A percentile compares a stretch with the other conserved stretches of the same genome.
phyloP scores from a whole-genome alignment of 2,888 invertebrate species.

The Eupsilia transversa region DNA sequence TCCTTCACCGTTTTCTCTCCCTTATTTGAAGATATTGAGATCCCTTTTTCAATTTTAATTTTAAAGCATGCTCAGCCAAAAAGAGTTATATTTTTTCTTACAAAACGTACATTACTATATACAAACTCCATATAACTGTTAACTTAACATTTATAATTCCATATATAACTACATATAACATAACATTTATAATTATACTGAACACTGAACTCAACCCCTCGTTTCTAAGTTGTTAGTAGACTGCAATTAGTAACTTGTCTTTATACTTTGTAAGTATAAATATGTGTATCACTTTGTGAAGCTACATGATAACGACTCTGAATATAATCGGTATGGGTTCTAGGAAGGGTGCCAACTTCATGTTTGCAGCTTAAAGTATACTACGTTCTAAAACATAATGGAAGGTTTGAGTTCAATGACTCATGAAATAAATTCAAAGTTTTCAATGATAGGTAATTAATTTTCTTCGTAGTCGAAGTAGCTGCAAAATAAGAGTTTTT shows the following conservation, averaged over 20 bases:
- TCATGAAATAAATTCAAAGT: neutral
- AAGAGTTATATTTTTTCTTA: neutral
- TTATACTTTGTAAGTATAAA: neutral
- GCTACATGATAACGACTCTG: constrained; percentile 4
- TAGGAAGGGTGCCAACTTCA: constrained; percentile 44
- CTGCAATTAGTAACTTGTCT: constrained; percentile 37
- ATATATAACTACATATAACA: too few species aligned
- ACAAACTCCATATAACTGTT: neutral
- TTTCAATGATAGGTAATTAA: neutral
- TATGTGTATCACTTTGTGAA: neutral
- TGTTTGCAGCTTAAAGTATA: constrained; percentile 24
- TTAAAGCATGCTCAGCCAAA: too few species aligned
- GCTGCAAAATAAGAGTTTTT: neutral
- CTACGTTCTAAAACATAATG: neutral
- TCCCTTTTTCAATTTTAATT: neutral
- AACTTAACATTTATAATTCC: constrained; percentile 34
- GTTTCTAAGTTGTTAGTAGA: constrained; percentile 25
- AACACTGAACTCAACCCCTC: constrained; percentile 16
- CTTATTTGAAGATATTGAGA: neutral
- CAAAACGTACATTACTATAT: neutral
- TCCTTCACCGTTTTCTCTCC: too few species aligned
- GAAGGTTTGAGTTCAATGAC: constrained; percentile 5
- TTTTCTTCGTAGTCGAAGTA: neutral
- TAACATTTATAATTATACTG: constrained; percentile 36
- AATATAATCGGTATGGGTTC: constrained; percentile 25